Evolutionary conservation across 2,888 invertebrate species (phyloP), one percentile per base, ranked within the genome.

Genomic region (Troides oblongomaculatus): DNA sequence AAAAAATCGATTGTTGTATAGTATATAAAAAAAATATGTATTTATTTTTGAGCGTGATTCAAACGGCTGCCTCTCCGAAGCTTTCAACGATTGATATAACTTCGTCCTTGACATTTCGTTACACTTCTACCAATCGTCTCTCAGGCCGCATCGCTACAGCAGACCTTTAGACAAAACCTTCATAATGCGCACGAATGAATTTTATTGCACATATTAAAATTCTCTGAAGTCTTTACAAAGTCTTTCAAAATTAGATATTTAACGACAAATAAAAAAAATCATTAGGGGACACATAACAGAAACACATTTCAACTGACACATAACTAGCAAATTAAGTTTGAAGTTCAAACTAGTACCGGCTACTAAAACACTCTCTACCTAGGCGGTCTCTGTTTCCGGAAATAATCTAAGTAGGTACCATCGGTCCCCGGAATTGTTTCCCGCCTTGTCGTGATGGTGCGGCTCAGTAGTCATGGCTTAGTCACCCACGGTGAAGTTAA

Each of bases 41-140:
- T n/a, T 25, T 58, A 58, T 10, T 58, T 56, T 56, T 57, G 36
- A 64, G 36, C 21, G 30, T 30, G 56, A 64, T 64, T 30, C 36
- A 64, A 64, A 36, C 56, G 39, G 14, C 39, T 56, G 57, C 57
- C 30, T 64, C 64, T 39, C 60, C 57, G 72, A 70, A 67, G 62
- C 71, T 71, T 70, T 71, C 59, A 66, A 71, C 60, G 69, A 65
- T 72, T 72, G 71, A 73, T 71, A 77, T 75, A 71, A 78, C 72
- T 74, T 73, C 77, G 84, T 76, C 88, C 89, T 87, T 89, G 88
- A 87, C 88, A 89, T 89, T 88, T 88, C 68, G 78, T 80, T 81
- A 81, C 81, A 81, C 79, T 84, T 83, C 83, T 84, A 76, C 80
- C 80, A 75, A 70, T 74, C 73, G 73, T 79, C 78, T 75, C 75